Conservation (phyloP, 2,888 invertebrate species). For the Exocentrus adspersus region DNA sequence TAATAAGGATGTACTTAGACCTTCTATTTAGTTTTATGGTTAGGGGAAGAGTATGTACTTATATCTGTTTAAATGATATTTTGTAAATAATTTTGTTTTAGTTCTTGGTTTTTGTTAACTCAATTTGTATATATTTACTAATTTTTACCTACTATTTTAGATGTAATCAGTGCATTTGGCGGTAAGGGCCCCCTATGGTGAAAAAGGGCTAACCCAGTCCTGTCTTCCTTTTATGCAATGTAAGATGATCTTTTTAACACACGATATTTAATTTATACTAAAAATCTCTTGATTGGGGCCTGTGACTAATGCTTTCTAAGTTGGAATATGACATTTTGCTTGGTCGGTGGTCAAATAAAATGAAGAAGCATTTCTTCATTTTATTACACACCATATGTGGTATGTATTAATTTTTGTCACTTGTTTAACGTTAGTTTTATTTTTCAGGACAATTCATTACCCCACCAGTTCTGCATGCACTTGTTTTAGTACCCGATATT, state of each 20-base stretch:
- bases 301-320: constrained; percentile 45
- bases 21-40: not conserved
- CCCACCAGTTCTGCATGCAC: constrained; percentile 57
- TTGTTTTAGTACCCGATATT: constrained; percentile 59
- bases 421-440: constrained; percentile 30
- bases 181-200: constrained; percentile 70
- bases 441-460: constrained; percentile 61
- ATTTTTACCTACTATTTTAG: constrained; percentile 69
- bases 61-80: not conserved
- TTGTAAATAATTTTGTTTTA: constrained; percentile 24
- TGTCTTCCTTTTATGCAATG: constrained; percentile 61
- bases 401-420: no score
- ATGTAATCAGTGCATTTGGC: constrained; percentile 90
- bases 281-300: constrained; percentile 41
- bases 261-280: constrained; percentile 48
- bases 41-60: constrained; percentile 19
- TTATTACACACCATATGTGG: no score
- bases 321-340: constrained; percentile 1
- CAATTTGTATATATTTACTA: constrained; percentile 44
- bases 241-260: constrained; percentile 59
- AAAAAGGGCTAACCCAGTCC: constrained; percentile 64
- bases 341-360: constrained; percentile 25
- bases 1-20: not conserved
- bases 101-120: constrained; percentile 26
- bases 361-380: constrained; percentile 14